Evolutionary conservation across 2,888 invertebrate genomes (phyloP).

Genomic region (Nysson spinosus): DNA sequence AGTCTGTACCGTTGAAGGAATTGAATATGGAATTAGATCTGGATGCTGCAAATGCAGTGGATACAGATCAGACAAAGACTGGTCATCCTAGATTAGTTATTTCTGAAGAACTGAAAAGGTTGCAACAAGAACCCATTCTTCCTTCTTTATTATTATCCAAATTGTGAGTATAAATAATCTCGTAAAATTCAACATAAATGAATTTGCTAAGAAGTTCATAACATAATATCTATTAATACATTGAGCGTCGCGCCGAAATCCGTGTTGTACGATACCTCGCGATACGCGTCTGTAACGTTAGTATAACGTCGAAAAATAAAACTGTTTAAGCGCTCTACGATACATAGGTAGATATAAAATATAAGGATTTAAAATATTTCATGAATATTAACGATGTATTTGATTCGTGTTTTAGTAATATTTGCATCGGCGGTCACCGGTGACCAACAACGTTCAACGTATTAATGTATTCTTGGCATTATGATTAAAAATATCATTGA

Average conservation of each 20-base stretch:
- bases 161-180: constrained; percentile 63
- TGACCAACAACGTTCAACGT: too few relatives aligned
- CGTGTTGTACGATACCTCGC: too few relatives aligned
- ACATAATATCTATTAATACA: too few relatives aligned
- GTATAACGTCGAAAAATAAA: too few relatives aligned
- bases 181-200: too few relatives aligned
- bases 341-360: not conserved
- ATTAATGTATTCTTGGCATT: not conserved
- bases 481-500: not conserved
- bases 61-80: constrained; percentile 57
- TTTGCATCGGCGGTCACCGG: too few relatives aligned
- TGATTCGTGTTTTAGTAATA: too few relatives aligned
- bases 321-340: not conserved
- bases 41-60: constrained; percentile 46
- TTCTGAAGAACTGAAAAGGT: constrained; percentile 85
- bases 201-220: too few relatives aligned
- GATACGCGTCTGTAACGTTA: too few relatives aligned
- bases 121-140: constrained; percentile 83
- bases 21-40: constrained; percentile 52
- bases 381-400: constrained; percentile 1
- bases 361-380: not conserved
- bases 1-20: constrained; percentile 26
- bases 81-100: constrained; percentile 78
- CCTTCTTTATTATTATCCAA: constrained; percentile 82
- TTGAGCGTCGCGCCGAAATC: too few relatives aligned